These are phyloP conservation scores for Actinia tenebrosa DNA, from an alignment of 64 coral and sea anemone genomes.

Conservation along the genomic window DNA sequence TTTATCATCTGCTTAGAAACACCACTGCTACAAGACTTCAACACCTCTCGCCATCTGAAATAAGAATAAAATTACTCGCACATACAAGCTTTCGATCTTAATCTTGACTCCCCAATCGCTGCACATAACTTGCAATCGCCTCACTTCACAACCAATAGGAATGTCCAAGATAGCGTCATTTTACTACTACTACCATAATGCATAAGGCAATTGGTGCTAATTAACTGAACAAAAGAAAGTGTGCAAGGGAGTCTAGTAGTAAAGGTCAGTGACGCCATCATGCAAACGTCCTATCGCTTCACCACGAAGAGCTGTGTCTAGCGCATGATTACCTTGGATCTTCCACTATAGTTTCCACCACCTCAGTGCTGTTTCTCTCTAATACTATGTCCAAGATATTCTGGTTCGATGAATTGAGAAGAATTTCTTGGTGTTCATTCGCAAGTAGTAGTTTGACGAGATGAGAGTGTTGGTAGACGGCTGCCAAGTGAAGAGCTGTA, in stretches of 20 bases:
- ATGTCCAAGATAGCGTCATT: too few relatives aligned
- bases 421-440: conserved; percentile 10
- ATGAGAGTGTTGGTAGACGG: conserved; percentile 35
- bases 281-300: too few relatives aligned
- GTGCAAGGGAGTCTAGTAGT: too few relatives aligned
- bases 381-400: conserved; percentile 59
- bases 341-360: conserved; percentile 61
- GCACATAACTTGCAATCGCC: too few relatives aligned
- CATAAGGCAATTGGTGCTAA: too few relatives aligned
- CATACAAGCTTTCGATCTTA: neutral
- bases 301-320: neutral
- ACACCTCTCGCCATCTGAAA: conserved; percentile 64
- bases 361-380: conserved; percentile 9
- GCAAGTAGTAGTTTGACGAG: conserved; percentile 48
- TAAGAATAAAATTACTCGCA: neutral
- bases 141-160: too few relatives aligned
- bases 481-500: conserved; percentile 81
- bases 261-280: too few relatives aligned
- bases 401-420: conserved; percentile 45
- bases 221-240: too few relatives aligned
- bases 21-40: conserved; percentile 38
- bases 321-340: conserved; percentile 52
- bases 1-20: conserved; percentile 30
- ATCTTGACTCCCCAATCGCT: too few relatives aligned
- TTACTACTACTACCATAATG: too few relatives aligned